These are phyloP conservation scores for Pogonophryne albipinna DNA, from an alignment of 2,797 vertebrate species.

Conservation along the genomic window DNA sequence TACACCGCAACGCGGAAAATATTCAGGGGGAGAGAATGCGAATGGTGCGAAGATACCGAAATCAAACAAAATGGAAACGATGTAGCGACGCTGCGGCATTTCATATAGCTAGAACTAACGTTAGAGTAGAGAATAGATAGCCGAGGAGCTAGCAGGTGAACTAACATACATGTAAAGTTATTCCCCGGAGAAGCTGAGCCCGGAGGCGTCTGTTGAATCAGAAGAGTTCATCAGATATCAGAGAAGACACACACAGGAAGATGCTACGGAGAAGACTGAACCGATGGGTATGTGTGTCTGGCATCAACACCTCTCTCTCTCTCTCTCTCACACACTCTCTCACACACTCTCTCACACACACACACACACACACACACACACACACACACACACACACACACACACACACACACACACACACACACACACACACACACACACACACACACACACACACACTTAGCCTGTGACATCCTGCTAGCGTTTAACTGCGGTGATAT, in stretches of 20 bases:
- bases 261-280: slow-evolving; percentile 86
- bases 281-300: slow-evolving; percentile 80
- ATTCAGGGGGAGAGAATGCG: slow-evolving; percentile 80
- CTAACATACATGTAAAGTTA: slow-evolving; percentile 85
- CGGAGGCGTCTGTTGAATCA: slow-evolving; percentile 59
- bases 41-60: slow-evolving; percentile 80
- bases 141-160: slow-evolving; percentile 70
- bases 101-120: slow-evolving; percentile 78
- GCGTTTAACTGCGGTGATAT: slow-evolving; percentile 28
- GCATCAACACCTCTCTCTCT: slow-evolving; percentile 23
- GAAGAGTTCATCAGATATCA: slow-evolving; percentile 65
- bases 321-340: too few species aligned
- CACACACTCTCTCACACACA: too few species aligned
- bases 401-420: neutral
- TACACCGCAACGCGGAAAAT: slow-evolving; percentile 80
- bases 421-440: slow-evolving; percentile 31
- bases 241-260: slow-evolving; percentile 65
- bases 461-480: slow-evolving; percentile 56
- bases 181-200: slow-evolving; percentile 69
- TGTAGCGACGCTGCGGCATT: slow-evolving; percentile 83
- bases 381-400: too few species aligned
- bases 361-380: too few species aligned
- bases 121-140: slow-evolving; percentile 81
- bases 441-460: slow-evolving; percentile 25
- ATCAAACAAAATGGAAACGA: slow-evolving; percentile 81